Evolutionary conservation across 2,888 invertebrate species (phyloP).

Genomic region (Ormyrus nitidulus): DNA sequence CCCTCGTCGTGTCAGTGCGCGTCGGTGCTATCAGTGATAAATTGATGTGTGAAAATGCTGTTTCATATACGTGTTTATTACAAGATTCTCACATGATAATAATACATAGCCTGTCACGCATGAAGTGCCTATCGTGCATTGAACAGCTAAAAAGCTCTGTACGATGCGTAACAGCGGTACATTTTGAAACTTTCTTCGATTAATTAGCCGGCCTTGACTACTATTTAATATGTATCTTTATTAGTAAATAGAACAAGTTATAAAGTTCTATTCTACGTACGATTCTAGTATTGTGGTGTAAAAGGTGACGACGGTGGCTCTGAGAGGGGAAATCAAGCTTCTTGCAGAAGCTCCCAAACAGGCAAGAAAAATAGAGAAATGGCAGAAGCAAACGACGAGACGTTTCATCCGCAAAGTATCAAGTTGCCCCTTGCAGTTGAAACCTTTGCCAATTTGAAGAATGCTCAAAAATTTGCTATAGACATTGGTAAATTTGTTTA

Average conservation of each 20-base stretch:
- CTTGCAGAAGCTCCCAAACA: background rate
- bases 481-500: constrained; percentile 79
- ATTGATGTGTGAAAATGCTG: no score
- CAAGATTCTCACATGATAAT: no score
- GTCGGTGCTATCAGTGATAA: no score
- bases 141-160: no score
- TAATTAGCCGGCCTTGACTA: background rate
- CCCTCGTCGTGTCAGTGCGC: no score
- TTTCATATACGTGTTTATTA: no score
- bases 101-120: no score
- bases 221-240: no score
- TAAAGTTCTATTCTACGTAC: background rate
- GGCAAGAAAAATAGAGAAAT: constrained; percentile 59
- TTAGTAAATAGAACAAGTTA: background rate
- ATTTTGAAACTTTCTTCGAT: background rate
- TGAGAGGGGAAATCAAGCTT: background rate
- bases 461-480: constrained; percentile 82
- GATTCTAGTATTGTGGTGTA: background rate
- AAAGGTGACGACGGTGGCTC: background rate
- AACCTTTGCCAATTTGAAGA: constrained; percentile 80
- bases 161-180: background rate
- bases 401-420: constrained; percentile 75
- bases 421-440: constrained; percentile 77
- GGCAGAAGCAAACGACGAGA: constrained; percentile 67
- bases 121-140: no score